Base-by-base conservation (phyloP, 2,797 vertebrate genomes). In the Tolypeutes matacus region DNA sequence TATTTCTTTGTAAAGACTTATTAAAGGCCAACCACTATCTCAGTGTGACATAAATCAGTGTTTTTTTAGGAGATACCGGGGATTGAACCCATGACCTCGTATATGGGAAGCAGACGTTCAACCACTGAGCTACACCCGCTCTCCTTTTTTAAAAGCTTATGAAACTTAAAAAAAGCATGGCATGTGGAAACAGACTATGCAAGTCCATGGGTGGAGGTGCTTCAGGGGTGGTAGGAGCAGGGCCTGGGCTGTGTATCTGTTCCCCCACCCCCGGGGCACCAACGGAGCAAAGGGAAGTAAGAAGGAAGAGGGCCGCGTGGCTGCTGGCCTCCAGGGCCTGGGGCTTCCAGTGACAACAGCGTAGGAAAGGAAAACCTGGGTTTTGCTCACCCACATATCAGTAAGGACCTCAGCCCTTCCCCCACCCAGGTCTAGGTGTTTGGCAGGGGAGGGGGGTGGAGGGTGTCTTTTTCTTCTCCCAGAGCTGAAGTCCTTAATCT, bases 1-100 rank as follows among this genome's bases (percentile, higher is more conserved):
- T 42, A 75, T 86, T 42, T 89, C 89, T 86, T 75, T 69, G 21
- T 69, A 76, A 90, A 90, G 46, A 81, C 20, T 86, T 93, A 25
- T 7, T 78, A 86, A 86, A 65, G 29, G 20, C 5, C 20, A 65
- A 12, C 23, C 9, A 23, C 21, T 83, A 49, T 23, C n/a, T 93
- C 56, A 56, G 15, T 82, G 84, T 82, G 87, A 56, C 73, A 25
- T 53, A 72, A 62, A 83, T 82, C 23, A 29, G 0, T 51, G n/a
- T 46, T 80, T 91, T 91, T 89, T 10, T 36, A 49, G 23, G 13
- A 18, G 46, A 8, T 46, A 46, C 11, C 8, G 46, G 46, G 46
- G 46, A 46, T 46, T 46, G 46, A 46, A 46, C 46, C 46, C 46
- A 46, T 5, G 46, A 46, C 5, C 46, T 46, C 8, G 46, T 46